Base-by-base conservation (phyloP, 2,888 invertebrate genomes). In the Chromoteleia sp. region DNA sequence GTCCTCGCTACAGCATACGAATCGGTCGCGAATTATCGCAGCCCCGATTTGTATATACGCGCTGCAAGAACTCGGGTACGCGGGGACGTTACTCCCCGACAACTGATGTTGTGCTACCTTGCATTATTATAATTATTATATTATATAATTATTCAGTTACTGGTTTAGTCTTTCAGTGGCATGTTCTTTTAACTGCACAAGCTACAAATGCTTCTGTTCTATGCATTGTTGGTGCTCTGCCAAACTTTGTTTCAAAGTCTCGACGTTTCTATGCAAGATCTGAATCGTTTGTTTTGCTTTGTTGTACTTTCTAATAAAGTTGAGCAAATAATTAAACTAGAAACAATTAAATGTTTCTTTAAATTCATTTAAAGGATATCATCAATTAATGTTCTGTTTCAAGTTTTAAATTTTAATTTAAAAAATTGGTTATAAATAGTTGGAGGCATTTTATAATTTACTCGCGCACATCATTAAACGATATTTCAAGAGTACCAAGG, bases 121-220 rank as follows among this genome's bases (percentile, higher is more conserved):
- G n/a, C n/a, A n/a, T n/a, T n/a, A n/a, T n/a, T n/a, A n/a, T n/a
- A n/a, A n/a, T n/a, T n/a, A n/a, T n/a, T 36, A n/a, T 4, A 36
- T 4, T 36, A 36, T 36, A 36, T 7, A 14, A 2, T 33, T 41
- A 58, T n/a, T n/a, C n/a, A n/a, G n/a, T 39, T 68, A 77, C 77
- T 65, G 15, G 17, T 77, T 70, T 5, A 77, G 8, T 63, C 56
- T 77, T 19, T 77, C 77, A 0, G 65, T 73, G 2, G 79, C 79
- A 39, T 79, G 79, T 36, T 79, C 73, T 36, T 79, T 79, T 8
- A 79, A 25, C 33, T 74, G 73, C 21, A 29, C 17, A 48, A 61
- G 68, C 36, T 79, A 73, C 19, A 29, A 54, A 8, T 79, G 67
- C 21, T 79, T 79, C n/a, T 54, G 54, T 15, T 41, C 19, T n/a